Percentiles rank a stretch among this genome's conserved stretches.
These are phyloP conservation scores for Bimastos eiseni DNA, from an alignment of 2,888 invertebrate genomes.

Conservation along the genomic window DNA sequence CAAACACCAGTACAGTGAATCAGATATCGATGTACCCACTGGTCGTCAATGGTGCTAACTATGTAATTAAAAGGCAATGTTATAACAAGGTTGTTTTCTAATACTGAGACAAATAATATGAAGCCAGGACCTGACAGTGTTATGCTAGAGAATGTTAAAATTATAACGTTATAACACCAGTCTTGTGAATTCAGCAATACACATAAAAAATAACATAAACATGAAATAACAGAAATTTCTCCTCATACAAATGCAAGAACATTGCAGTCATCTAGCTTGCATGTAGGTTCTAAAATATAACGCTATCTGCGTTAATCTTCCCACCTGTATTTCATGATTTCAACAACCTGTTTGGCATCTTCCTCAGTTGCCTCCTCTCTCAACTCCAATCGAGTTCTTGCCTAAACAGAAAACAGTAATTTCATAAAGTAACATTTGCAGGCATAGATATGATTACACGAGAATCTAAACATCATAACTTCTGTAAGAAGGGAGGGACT, in stretches of 20 bases:
- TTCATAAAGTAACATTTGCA: neutral
- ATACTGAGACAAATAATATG: neutral
- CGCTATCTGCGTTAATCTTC: neutral
- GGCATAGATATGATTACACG: neutral
- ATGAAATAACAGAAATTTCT: no score
- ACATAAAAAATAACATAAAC: no score
- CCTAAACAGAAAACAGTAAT: slow-evolving; percentile 65
- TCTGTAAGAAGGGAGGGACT: neutral
- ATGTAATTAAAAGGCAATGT: neutral
- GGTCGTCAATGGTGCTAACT: neutral
- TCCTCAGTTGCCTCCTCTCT: slow-evolving; percentile 76
- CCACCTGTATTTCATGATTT: slow-evolving; percentile 78
- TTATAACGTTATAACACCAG: neutral
- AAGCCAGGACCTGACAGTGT: neutral
- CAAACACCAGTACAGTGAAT: no score
- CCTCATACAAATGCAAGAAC: neutral
- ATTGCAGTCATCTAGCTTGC: no score
- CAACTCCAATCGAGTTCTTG: slow-evolving; percentile 84
- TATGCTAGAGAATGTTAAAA: neutral
- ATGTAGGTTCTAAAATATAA: neutral
- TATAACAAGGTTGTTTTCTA: neutral
- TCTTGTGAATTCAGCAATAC: neutral
- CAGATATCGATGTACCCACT: neutral
- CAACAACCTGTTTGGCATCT: slow-evolving; percentile 84
- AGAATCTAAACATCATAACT: neutral